Base-by-base conservation (phyloP, 1,140 invertebrate genomes). In the Metopolophium dirhodum region DNA sequence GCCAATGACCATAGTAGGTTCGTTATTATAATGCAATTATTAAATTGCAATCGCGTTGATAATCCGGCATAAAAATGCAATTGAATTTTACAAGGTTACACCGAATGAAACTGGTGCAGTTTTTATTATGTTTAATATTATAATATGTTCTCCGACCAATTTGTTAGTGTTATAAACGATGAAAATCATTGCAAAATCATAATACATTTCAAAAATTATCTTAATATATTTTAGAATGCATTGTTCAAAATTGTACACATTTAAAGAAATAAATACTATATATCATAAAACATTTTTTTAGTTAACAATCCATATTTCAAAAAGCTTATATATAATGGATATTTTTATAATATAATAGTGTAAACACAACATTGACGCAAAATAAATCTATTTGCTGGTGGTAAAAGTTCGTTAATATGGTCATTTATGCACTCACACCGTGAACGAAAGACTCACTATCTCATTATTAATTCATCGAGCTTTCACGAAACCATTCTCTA, bases 381-480 rank as follows among this genome's bases (percentile, higher is more conserved):
- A 35, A 49, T 41, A 88, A 88, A 51, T 88, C 35, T 89, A 20
- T 26, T 51, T 57, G 57, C 9, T 14, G 22, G 9, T 57, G 23
- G 4, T 57, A 89, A 89, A 89, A 57, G 51, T 89, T 9, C 8
- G 35, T 89, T 89, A 89, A 89, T 89, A 51, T 54, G 88, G 88
- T 89, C 51, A 89, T 89, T 89, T 89, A 89, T 89, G 49, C 88
- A 89, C 88, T 89, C 35, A 26, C 22, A 7, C 88, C 4, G 45
- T 26, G 49, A 26, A 41, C 35, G 26, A 89, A 35, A 57, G 51
- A 89, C 87, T 54, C 47, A 8, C 18, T 22, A 14, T 7, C 88
- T 57, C 35, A 57, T 89, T 57, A 89, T 89, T 89, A 89, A 89
- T 89, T 57, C 51, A 89, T 57, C 22, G 88, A 89, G 22, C 51